phyloP scores from a whole-genome alignment of 2,888 invertebrate species.

The Harpalus rufipes region DNA sequence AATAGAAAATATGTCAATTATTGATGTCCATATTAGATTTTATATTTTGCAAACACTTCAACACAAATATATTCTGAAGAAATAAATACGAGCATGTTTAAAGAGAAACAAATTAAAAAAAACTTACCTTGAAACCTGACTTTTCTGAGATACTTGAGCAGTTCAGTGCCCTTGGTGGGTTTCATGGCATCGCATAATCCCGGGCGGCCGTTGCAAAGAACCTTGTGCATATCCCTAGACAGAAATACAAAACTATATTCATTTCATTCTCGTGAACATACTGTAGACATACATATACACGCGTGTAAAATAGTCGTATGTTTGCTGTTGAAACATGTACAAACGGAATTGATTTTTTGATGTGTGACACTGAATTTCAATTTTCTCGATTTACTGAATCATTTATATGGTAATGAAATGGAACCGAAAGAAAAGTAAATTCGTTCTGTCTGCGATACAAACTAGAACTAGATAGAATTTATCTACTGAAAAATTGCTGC shows the following conservation, averaged over 20 bases:
- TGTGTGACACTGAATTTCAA: conserved; percentile 28
- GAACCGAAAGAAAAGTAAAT: conserved; percentile 22
- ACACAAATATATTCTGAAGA: no score
- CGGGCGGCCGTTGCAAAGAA: conserved; percentile 86
- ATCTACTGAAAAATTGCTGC: background rate
- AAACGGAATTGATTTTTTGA: conserved; percentile 41
- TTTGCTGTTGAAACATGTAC: conserved; percentile 30
- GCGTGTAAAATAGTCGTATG: background rate
- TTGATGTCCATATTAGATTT: no score
- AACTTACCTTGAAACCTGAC: conserved; percentile 92
- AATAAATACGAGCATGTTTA: background rate
- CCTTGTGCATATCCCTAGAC: conserved; percentile 89
- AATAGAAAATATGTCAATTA: no score
- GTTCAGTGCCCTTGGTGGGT: conserved; percentile 91
- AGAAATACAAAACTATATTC: conserved; percentile 24
- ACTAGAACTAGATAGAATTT: background rate
- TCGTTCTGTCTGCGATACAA: background rate
- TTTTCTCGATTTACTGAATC: background rate
- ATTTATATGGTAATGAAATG: conserved; percentile 47
- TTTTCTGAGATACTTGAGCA: conserved; percentile 89
- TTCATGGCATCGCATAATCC: conserved; percentile 94
- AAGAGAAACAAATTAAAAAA: conserved; percentile 6
- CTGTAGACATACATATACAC: background rate
- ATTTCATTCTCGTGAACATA: no score
- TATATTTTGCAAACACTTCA: no score